phyloP scores from a whole-genome alignment of 1,140 invertebrate species.

The Bombyx mandarina region DNA sequence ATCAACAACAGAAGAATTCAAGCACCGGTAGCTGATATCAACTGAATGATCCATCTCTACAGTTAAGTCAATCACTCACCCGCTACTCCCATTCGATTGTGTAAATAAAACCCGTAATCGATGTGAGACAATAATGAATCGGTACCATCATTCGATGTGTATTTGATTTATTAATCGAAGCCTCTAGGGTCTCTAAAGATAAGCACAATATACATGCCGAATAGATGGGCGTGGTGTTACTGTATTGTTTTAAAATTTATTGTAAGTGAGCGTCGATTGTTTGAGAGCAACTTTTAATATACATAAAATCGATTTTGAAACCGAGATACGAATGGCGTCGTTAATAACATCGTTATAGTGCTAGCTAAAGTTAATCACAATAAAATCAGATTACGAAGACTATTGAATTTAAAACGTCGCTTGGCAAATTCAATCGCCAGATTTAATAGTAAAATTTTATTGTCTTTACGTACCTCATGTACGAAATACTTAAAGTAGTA shows the following conservation, averaged over 20 bases:
- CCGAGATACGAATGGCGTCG: constrained; percentile 1
- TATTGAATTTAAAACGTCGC: too few relatives aligned
- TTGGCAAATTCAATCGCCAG: too few relatives aligned
- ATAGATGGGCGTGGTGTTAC: constrained; percentile 23
- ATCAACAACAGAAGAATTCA: too few relatives aligned
- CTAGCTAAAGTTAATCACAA: too few relatives aligned
- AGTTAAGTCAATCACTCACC: too few relatives aligned
- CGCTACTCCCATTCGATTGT: constrained; percentile 16
- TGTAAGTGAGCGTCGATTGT: not conserved
- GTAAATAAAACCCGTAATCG: constrained; percentile 49
- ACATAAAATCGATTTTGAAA: not conserved
- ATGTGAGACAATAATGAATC: constrained; percentile 60
- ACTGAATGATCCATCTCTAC: too few relatives aligned
- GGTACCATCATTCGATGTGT: constrained; percentile 52
- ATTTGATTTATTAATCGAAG: constrained; percentile 62
- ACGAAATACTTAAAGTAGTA: too few relatives aligned
- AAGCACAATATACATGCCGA: constrained; percentile 15
- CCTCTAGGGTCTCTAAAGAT: constrained; percentile 21
- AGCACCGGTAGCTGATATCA: too few relatives aligned
- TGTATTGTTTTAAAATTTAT: constrained; percentile 27
- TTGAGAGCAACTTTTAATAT: not conserved
- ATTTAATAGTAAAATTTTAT: too few relatives aligned
- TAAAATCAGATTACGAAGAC: too few relatives aligned
- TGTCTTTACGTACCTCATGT: too few relatives aligned
- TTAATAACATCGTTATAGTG: not conserved